These are phyloP conservation scores for Gastrophysa polygoni DNA, from an alignment of 2,888 invertebrate species.

Conservation along the genomic window DNA sequence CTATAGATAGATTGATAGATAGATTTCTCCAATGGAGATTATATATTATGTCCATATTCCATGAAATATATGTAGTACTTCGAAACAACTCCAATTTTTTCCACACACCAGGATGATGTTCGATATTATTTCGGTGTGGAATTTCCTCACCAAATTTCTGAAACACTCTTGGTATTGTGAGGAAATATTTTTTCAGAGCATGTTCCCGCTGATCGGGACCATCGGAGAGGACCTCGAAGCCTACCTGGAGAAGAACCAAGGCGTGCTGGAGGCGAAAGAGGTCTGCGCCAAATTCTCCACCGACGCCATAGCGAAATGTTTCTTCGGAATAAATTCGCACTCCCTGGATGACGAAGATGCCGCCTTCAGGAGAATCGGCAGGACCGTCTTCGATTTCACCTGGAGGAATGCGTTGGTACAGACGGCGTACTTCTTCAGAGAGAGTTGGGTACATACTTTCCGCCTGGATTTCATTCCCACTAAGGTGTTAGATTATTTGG, in stretches of 20 bases:
- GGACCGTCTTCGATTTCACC: slow-evolving; percentile 49
- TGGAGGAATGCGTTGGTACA: slow-evolving; percentile 42
- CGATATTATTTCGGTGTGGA: too few relatives aligned
- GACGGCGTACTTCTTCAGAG: slow-evolving; percentile 43
- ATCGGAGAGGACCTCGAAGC: not conserved
- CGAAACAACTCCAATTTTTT: too few relatives aligned
- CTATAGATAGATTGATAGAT: too few relatives aligned
- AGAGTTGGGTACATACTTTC: slow-evolving; percentile 40
- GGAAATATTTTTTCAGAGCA: slow-evolving; percentile 33
- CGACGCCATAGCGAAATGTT: slow-evolving; percentile 58
- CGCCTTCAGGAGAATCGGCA: slow-evolving; percentile 52
- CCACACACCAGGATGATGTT: too few relatives aligned
- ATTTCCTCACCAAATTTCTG: too few relatives aligned
- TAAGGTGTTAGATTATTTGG: slow-evolving; percentile 43
- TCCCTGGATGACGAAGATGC: slow-evolving; percentile 52
- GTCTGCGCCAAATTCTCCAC: slow-evolving; percentile 55
- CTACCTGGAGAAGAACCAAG: slow-evolving; percentile 11
- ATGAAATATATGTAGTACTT: too few relatives aligned
- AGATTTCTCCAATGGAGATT: too few relatives aligned
- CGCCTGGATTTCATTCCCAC: slow-evolving; percentile 45
- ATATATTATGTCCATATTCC: too few relatives aligned
- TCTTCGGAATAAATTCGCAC: slow-evolving; percentile 57
- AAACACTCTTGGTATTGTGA: not conserved
- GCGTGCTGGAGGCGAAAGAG: slow-evolving; percentile 48
- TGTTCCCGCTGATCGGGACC: slow-evolving; percentile 58